Conservation (phyloP, 2,888 invertebrate species). For the Drosophila parthenogenetica region DNA sequence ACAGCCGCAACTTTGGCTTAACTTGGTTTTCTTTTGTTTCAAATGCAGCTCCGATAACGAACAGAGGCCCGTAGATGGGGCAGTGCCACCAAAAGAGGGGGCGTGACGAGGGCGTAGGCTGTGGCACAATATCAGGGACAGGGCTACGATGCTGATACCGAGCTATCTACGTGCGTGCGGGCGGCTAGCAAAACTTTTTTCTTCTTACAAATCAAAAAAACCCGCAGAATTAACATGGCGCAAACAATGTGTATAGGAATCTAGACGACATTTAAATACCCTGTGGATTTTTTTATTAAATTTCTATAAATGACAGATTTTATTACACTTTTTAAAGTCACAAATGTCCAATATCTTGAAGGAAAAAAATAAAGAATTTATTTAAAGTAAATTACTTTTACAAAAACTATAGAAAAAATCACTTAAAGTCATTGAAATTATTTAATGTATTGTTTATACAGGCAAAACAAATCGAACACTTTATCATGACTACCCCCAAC, state of each 20-base stretch:
- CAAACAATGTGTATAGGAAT: neutral
- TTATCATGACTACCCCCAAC: no score
- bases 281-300: neutral
- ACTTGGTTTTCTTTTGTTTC: constrained; percentile 55
- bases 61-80: neutral
- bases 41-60: constrained; percentile 52
- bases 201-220: constrained; percentile 26
- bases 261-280: neutral
- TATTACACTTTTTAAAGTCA: no score
- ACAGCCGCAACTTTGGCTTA: constrained; percentile 60
- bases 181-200: constrained; percentile 63
- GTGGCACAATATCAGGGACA: neutral
- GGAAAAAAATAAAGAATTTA: neutral
- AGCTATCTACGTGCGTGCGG: constrained; percentile 57
- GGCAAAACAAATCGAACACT: no score
- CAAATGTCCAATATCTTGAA: no score
- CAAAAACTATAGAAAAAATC: no score
- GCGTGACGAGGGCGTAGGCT: no score
- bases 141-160: constrained; percentile 10
- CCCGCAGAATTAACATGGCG: constrained; percentile 20
- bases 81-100: neutral
- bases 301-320: no score
- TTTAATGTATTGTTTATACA: no score
- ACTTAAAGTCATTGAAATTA: no score
- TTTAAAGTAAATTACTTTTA: no score